Conservation (phyloP, 2,113 vertebrate species). For the Mormoops blainvillei region DNA sequence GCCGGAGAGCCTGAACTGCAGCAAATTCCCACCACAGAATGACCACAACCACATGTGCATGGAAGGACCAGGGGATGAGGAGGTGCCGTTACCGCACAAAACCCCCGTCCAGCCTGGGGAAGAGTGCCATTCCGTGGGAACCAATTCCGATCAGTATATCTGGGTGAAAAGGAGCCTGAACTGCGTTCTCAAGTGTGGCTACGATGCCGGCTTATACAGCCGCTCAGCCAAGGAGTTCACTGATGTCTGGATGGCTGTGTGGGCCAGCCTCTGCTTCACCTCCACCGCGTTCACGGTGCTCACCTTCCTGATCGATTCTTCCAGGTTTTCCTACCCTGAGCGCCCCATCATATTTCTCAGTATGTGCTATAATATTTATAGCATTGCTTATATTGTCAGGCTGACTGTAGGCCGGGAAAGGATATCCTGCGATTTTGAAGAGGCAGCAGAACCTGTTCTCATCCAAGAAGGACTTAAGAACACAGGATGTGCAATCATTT, state of each 20-base stretch:
- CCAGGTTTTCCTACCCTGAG: conserved; percentile 97
- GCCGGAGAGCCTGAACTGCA: conserved; percentile 97
- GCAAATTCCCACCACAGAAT: conserved; percentile 96
- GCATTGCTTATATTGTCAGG: conserved; percentile 96
- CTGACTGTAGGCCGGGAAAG: conserved; percentile 96
- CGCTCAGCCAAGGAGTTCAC: conserved; percentile 95
- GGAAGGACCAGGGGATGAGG: conserved; percentile 97
- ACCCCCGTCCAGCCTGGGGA: conserved; percentile 87
- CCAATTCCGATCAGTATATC: conserved; percentile 90
- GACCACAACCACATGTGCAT: conserved; percentile 99
- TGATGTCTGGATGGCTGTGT: conserved; percentile 98
- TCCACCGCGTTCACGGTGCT: conserved; percentile 97
- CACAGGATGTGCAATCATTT: conserved; percentile 99
- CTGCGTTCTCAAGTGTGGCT: conserved; percentile 95
- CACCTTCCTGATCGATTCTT: conserved; percentile 97
- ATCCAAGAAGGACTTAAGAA: conserved; percentile 99
- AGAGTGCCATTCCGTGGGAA: conserved; percentile 90
- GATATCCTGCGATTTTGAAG: conserved; percentile 98
- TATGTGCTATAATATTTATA: conserved; percentile 99
- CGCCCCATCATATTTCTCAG: conserved; percentile 98
- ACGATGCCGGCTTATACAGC: conserved; percentile 93
- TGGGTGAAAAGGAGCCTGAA: conserved; percentile 95
- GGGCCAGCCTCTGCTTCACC: conserved; percentile 97
- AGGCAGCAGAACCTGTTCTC: conserved; percentile 93
- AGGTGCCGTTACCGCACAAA: conserved; percentile 87